Conservation (phyloP, 2,797 vertebrate genomes). For the Paedocypris micromegethes region DNA sequence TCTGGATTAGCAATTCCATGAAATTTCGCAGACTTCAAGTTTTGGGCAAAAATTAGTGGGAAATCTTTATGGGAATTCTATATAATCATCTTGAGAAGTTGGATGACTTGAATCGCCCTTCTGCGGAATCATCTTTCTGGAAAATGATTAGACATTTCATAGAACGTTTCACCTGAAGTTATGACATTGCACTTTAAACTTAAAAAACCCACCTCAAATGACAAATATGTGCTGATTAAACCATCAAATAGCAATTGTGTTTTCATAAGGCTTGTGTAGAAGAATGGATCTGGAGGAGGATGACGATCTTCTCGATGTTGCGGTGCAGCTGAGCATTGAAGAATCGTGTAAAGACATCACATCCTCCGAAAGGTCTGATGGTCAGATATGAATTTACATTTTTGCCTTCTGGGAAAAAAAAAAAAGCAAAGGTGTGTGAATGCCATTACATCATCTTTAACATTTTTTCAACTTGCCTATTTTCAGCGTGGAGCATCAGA, state of each 20-base stretch:
- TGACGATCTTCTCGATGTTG: conserved; percentile 63
- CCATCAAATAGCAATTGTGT: background rate
- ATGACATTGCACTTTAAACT: background rate
- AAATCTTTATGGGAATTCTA: too few relatives aligned
- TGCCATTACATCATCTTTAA: background rate
- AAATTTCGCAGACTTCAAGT: conserved; percentile 6
- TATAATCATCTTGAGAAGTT: background rate
- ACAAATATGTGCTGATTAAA: too few relatives aligned
- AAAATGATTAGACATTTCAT: background rate
- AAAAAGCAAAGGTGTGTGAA: conserved; percentile 1
- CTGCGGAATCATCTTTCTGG: background rate
- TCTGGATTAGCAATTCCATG: conserved; percentile 14
- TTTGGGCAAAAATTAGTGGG: background rate
- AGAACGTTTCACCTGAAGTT: background rate
- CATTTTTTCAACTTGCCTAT: conserved; percentile 51
- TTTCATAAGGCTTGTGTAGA: conserved; percentile 2
- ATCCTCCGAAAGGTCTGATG: conserved; percentile 62
- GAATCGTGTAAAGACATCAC: conserved; percentile 64
- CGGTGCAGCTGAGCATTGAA: conserved; percentile 71
- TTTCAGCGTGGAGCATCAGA: conserved; percentile 64
- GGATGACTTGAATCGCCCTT: background rate
- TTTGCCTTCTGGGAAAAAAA: conserved; percentile 6
- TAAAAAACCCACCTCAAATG: background rate
- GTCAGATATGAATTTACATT: conserved; percentile 1
- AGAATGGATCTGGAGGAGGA: conserved; percentile 73